phyloP scores from a whole-genome alignment of 2,888 invertebrate genomes.

The Tanypteryx hageni region DNA sequence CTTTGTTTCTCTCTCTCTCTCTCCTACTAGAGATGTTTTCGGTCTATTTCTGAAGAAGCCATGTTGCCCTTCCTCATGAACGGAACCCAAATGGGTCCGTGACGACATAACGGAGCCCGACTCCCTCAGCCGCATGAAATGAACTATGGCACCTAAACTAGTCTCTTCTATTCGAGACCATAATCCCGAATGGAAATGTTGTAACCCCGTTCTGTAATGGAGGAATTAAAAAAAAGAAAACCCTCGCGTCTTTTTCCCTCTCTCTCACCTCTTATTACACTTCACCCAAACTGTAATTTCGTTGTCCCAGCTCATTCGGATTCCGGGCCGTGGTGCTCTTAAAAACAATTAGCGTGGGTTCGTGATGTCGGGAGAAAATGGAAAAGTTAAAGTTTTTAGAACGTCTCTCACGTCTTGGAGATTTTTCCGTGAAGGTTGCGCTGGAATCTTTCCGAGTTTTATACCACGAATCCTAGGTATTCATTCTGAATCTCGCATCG shows the following conservation, averaged over 20 bases:
- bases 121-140: neutral
- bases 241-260: too few relatives aligned
- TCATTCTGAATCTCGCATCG: neutral
- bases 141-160: neutral
- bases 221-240: neutral
- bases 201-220: neutral
- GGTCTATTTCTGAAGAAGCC: constrained; percentile 4
- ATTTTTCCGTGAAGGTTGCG: neutral
- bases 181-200: neutral
- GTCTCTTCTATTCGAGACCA: neutral
- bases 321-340: neutral
- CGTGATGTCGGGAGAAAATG: constrained; percentile 20
- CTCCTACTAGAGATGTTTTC: constrained; percentile 7
- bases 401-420: neutral
- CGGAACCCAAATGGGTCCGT: neutral
- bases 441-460: neutral
- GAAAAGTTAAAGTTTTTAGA: neutral
- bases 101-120: neutral
- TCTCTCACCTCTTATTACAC: neutral
- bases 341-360: constrained; percentile 50
- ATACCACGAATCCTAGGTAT: too few relatives aligned
- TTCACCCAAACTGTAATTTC: constrained; percentile 49
- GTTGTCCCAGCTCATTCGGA: constrained; percentile 36
- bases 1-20: too few relatives aligned
- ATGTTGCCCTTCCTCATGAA: constrained; percentile 9